Evolutionary conservation across 2,113 vertebrate genomes (phyloP).

Genomic region (Tragelaphus strepsiceros): DNA sequence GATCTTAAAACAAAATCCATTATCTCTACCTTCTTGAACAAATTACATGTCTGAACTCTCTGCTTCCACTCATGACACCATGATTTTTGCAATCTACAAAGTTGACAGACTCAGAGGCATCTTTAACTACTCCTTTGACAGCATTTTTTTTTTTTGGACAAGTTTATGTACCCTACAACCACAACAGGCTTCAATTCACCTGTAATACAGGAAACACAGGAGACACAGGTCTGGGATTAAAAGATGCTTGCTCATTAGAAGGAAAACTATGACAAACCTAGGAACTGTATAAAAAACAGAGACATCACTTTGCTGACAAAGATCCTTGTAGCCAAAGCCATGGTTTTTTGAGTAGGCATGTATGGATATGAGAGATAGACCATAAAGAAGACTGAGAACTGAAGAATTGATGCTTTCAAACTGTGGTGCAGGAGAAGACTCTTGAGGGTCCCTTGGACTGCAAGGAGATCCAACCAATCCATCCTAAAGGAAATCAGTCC

Average conservation of each 20-base stretch:
- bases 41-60: not conserved
- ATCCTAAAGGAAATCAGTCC: not conserved
- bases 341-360: not conserved
- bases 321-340: not conserved
- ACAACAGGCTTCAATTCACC: not conserved
- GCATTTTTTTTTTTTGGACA: not conserved
- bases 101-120: not conserved
- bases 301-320: not conserved
- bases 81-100: not conserved
- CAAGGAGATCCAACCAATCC: not conserved
- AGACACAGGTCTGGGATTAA: not conserved
- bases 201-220: not conserved
- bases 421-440: not conserved
- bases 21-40: not conserved
- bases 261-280: not conserved
- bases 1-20: not conserved
- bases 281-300: not conserved
- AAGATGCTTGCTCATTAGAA: not conserved
- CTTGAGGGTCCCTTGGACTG: not conserved
- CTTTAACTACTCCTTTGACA: not conserved
- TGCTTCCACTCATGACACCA: not conserved
- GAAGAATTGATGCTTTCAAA: not conserved
- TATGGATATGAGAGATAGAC: not conserved
- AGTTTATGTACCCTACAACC: not conserved
- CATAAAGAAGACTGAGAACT: not conserved